Conservation (phyloP, 92 coral and sea anemone species). For the Porites rus region DNA sequence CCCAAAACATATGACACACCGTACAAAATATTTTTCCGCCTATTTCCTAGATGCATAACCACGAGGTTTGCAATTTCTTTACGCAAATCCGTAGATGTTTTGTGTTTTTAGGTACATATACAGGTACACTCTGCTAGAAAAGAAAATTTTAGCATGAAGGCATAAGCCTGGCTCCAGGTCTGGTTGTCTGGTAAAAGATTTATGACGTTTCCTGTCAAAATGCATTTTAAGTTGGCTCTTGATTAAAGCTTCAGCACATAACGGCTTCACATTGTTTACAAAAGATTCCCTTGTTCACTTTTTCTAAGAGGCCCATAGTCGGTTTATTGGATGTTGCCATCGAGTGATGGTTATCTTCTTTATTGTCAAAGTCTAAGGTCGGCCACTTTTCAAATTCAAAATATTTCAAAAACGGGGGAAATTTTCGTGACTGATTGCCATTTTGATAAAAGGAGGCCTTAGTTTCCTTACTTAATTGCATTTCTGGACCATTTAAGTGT, state of each 20-base stretch:
- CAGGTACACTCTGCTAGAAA: not conserved
- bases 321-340: not conserved
- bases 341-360: not conserved
- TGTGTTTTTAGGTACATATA: not conserved
- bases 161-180: slow-evolving; percentile 29
- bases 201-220: slow-evolving; percentile 29
- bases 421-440: slow-evolving; percentile 53
- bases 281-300: not conserved
- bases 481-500: not conserved
- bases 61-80: too few relatives aligned
- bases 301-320: not conserved
- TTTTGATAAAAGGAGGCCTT: not conserved
- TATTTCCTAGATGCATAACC: too few relatives aligned
- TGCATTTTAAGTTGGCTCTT: too few relatives aligned
- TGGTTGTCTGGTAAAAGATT: slow-evolving; percentile 27
- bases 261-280: slow-evolving; percentile 47
- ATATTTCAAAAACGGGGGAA: slow-evolving; percentile 42
- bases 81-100: too few relatives aligned
- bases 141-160: slow-evolving; percentile 17
- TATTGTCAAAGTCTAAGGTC: not conserved
- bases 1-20: too few relatives aligned
- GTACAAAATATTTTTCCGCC: too few relatives aligned
- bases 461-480: slow-evolving; percentile 8
- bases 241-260: not conserved
- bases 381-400: slow-evolving; percentile 54